These are phyloP conservation scores for human (Homo sapiens) DNA, from an alignment of 2,113 vertebrate species.

Conservation along the genomic window DNA sequence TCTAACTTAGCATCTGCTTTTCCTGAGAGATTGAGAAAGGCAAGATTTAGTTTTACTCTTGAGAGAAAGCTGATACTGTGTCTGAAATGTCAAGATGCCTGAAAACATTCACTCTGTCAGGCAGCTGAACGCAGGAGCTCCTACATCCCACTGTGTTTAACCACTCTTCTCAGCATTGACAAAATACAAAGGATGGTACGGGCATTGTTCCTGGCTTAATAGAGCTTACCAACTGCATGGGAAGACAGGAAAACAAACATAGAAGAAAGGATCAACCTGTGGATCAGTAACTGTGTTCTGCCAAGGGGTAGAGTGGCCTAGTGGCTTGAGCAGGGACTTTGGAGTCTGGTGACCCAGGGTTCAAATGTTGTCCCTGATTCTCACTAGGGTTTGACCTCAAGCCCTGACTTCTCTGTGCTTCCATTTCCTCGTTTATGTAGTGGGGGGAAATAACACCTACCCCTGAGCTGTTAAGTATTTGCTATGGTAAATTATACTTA, in stretches of 20 bases:
- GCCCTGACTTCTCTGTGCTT: not conserved
- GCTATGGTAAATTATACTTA: not conserved
- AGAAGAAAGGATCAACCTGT: not conserved
- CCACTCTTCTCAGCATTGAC: not conserved
- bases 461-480: not conserved
- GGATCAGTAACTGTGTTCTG: not conserved
- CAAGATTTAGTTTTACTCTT: constrained; percentile 24
- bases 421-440: not conserved
- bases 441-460: not conserved
- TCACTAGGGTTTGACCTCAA: not conserved
- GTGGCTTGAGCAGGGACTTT: no score
- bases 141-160: not conserved
- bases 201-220: not conserved
- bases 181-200: not conserved
- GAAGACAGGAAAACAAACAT: not conserved
- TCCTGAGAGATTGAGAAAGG: constrained; percentile 27
- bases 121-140: not conserved
- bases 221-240: not conserved
- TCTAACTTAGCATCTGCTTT: constrained; percentile 42
- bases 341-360: not conserved
- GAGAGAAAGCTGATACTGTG: constrained; percentile 13
- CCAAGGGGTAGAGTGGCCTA: no score
- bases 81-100: constrained; percentile 44
- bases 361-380: not conserved
- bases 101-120: constrained; percentile 17